These are phyloP conservation scores for Hyppa rectilinea DNA, from an alignment of 2,888 invertebrate genomes.

Conservation along the genomic window DNA sequence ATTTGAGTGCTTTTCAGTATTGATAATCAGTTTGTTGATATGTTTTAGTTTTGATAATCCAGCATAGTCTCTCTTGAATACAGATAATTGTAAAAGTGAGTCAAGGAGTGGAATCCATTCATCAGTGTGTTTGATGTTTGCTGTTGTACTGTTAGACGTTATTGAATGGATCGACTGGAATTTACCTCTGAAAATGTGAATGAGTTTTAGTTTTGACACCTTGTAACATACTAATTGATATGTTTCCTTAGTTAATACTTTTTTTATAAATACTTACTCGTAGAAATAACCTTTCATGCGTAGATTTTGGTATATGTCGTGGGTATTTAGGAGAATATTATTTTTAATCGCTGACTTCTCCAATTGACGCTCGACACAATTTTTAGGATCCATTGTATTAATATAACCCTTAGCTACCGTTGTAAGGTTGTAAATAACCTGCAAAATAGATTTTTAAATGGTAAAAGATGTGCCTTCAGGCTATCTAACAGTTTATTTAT, in stretches of 20 bases:
- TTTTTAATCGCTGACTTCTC: not conserved
- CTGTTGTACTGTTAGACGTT: conserved; percentile 89
- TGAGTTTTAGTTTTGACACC: too few relatives aligned
- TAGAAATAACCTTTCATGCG: conserved; percentile 51
- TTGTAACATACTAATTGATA: not conserved
- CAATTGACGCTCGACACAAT: not conserved
- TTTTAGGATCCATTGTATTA: not conserved
- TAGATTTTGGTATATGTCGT: conserved; percentile 43
- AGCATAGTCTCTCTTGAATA: conserved; percentile 49
- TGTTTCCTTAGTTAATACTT: not conserved
- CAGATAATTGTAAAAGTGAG: conserved; percentile 63
- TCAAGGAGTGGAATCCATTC: conserved; percentile 61
- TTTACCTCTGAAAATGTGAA: conserved; percentile 34
- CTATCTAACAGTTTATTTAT: not conserved
- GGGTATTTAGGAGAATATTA: not conserved
- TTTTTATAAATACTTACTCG: conserved; percentile 31
- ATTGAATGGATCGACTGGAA: conserved; percentile 49
- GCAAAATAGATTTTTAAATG: conserved; percentile 1
- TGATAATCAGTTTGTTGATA: conserved; percentile 19
- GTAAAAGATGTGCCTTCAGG: not conserved
- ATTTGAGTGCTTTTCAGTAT: conserved; percentile 9
- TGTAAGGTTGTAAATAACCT: conserved; percentile 24
- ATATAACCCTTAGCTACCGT: conserved; percentile 37
- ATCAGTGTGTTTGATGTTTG: conserved; percentile 81
- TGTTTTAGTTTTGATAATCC: conserved; percentile 42